Conservation (phyloP, 2,888 invertebrate genomes). For the Eueremaeus valkanovi region DNA sequence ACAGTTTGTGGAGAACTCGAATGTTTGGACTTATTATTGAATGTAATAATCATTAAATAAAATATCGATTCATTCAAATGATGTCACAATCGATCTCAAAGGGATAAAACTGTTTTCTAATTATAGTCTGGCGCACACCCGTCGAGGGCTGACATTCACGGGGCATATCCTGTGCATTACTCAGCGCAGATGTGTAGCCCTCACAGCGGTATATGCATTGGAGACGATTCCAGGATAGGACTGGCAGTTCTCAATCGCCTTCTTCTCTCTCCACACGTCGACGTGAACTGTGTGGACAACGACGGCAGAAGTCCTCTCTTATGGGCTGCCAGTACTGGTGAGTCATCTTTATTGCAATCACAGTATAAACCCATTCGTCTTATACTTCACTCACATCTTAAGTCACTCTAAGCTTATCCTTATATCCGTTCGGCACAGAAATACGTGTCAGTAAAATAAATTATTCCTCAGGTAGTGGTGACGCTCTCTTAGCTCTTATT, state of each 20-base stretch:
- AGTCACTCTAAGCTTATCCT: background rate
- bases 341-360: background rate
- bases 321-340: slow-evolving; percentile 94
- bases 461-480: slow-evolving; percentile 50
- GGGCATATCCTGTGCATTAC: slow-evolving; percentile 92
- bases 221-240: slow-evolving; percentile 54
- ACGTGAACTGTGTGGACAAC: slow-evolving; percentile 79
- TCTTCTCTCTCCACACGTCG: slow-evolving; percentile 64
- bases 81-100: too few species aligned
- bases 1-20: slow-evolving; percentile 93
- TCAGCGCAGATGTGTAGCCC: slow-evolving; percentile 95
- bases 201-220: slow-evolving; percentile 61
- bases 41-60: slow-evolving; percentile 51
- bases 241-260: slow-evolving; percentile 74
- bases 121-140: slow-evolving; percentile 68
- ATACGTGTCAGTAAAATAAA: slow-evolving; percentile 30
- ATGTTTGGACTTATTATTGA: slow-evolving; percentile 75
- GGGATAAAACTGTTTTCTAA: slow-evolving; percentile 36
- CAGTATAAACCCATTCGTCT: background rate
- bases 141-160: slow-evolving; percentile 83
- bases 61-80: background rate
- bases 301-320: slow-evolving; percentile 89
- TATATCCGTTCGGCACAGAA: slow-evolving; percentile 15
- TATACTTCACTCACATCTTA: background rate
- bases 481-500: slow-evolving; percentile 81